A percentile compares a stretch with the other conserved stretches of the same genome.
These are phyloP conservation scores for Chrysochloris asiatica DNA, from an alignment of 2,113 vertebrate genomes.

Conservation along the genomic window DNA sequence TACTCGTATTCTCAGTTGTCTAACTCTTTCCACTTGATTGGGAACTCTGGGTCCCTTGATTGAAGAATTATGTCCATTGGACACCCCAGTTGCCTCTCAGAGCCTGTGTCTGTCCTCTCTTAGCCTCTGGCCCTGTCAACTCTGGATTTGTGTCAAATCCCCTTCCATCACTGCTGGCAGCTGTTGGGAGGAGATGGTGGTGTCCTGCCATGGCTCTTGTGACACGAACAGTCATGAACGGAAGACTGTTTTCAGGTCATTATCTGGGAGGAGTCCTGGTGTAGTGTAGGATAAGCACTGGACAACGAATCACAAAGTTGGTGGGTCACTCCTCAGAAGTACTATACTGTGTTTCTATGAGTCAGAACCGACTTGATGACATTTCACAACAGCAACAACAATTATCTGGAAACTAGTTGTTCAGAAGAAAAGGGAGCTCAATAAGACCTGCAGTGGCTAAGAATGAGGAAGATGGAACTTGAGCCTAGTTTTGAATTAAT, in stretches of 20 bases:
- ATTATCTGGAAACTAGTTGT: not conserved
- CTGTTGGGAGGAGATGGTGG: not conserved
- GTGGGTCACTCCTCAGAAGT: too few species aligned
- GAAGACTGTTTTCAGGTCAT: not conserved
- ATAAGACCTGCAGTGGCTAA: not conserved
- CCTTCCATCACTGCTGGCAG: not conserved
- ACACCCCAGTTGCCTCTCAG: not conserved
- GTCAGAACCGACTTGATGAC: too few species aligned
- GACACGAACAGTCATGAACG: not conserved
- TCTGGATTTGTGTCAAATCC: not conserved
- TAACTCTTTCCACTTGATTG: not conserved
- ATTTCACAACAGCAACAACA: too few species aligned
- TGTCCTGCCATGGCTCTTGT: not conserved
- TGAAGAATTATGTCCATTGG: not conserved
- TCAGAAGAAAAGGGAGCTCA: not conserved
- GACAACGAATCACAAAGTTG: too few species aligned
- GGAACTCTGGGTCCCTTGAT: not conserved
- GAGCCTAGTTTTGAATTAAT: conserved; percentile 28
- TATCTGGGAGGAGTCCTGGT: too few species aligned
- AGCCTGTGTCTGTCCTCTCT: not conserved
- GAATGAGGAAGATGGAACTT: conserved; percentile 28
- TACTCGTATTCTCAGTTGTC: not conserved
- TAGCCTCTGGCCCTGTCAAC: not conserved
- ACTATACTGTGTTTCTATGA: too few species aligned
- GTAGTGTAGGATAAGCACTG: too few species aligned